A percentile compares a stretch with the other conserved stretches of the same genome.
Conservation (phyloP, 2,113 vertebrate genomes). For the Phycodurus eques region DNA sequence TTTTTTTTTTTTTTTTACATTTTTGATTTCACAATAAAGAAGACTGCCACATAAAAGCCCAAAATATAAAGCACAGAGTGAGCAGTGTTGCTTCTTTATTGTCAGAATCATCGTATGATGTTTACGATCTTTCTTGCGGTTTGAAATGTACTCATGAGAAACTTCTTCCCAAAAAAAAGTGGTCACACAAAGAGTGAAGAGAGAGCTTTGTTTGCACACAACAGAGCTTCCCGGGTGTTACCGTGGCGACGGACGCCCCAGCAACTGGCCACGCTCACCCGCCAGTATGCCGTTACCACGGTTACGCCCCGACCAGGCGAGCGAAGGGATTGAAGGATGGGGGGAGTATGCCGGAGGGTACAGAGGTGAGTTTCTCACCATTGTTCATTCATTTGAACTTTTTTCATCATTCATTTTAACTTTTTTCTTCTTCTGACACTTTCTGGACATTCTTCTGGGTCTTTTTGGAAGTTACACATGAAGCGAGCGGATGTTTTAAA, state of each 20-base stretch:
- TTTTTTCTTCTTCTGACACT: slow-evolving; percentile 5
- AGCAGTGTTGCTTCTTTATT: too few species aligned
- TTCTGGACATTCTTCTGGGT: background rate
- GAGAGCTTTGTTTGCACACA: slow-evolving; percentile 2
- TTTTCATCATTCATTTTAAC: background rate
- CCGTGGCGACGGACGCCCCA: slow-evolving; percentile 40
- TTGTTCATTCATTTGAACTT: slow-evolving; percentile 8
- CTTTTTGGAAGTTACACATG: background rate
- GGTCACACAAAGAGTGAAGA: background rate
- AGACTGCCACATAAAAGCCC: too few species aligned
- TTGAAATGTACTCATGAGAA: background rate
- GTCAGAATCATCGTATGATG: background rate
- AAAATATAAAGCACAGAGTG: too few species aligned
- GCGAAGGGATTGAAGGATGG: background rate
- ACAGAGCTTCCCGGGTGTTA: slow-evolving; percentile 39
- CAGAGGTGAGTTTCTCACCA: slow-evolving; percentile 11
- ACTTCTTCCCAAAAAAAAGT: background rate
- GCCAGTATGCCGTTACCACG: slow-evolving; percentile 39
- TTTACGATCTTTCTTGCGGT: background rate
- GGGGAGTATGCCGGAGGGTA: background rate
- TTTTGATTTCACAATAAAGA: too few species aligned
- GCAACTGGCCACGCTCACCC: slow-evolving; percentile 31
- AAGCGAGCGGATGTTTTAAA: slow-evolving; percentile 5
- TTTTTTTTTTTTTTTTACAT: background rate
- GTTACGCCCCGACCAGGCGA: slow-evolving; percentile 35